Conservation (phyloP, 2,113 vertebrate species). For the Triplophysa rosa region DNA sequence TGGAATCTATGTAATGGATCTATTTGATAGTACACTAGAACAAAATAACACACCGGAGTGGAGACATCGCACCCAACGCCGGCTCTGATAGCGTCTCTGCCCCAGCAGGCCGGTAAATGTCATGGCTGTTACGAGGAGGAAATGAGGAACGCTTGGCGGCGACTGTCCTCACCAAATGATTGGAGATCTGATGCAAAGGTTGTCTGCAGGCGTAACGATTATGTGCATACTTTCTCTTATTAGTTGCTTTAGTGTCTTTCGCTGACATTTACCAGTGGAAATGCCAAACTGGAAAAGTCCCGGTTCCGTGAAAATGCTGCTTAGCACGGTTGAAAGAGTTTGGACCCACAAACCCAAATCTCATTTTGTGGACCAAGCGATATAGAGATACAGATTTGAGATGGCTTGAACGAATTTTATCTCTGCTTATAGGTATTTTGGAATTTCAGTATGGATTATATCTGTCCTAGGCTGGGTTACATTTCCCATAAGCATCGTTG, state of each 20-base stretch:
- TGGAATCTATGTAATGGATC: constrained; percentile 22
- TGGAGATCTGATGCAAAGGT: constrained; percentile 52
- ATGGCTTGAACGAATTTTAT: not conserved
- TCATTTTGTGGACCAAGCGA: not conserved
- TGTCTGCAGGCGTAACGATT: constrained; percentile 46
- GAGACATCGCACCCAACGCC: not conserved
- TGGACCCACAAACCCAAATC: not conserved
- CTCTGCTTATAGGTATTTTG: constrained; percentile 4
- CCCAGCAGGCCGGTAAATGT: constrained; percentile 46
- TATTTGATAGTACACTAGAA: constrained; percentile 13
- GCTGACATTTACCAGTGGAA: constrained; percentile 58
- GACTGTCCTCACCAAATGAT: constrained; percentile 34
- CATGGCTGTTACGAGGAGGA: constrained; percentile 22
- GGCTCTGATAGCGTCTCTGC: constrained; percentile 27
- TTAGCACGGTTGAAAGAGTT: constrained; percentile 12
- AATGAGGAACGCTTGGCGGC: constrained; percentile 17
- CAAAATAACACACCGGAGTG: not conserved
- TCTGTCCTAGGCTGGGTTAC: not conserved
- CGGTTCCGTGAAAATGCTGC: constrained; percentile 46
- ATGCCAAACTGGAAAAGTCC: constrained; percentile 40
- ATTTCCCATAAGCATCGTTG: no score
- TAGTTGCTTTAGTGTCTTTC: constrained; percentile 42
- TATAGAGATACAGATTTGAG: not conserved
- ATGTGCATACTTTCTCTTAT: constrained; percentile 42
- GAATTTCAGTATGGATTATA: constrained; percentile 9